These are phyloP conservation scores for Frankliniella intonsa DNA, from an alignment of 2,888 invertebrate genomes.

Conservation along the genomic window DNA sequence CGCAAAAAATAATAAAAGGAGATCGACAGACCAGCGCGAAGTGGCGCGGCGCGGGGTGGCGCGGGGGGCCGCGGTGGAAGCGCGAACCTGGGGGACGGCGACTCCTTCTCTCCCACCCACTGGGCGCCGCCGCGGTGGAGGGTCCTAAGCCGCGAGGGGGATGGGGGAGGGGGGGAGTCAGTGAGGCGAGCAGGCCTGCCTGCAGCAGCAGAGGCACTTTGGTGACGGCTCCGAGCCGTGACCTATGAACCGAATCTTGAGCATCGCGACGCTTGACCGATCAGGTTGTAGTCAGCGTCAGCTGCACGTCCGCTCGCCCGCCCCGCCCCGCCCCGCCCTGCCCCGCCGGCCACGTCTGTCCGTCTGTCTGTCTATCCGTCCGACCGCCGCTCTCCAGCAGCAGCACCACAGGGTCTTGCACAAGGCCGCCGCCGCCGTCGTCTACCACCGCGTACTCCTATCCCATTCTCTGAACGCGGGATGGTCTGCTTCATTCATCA, in stretches of 20 bases:
- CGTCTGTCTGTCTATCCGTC: not conserved
- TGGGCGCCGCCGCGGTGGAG: too few relatives aligned
- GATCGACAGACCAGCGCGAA: not conserved
- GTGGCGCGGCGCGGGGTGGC: not conserved
- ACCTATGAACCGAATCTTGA: conserved; percentile 17
- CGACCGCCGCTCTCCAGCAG: not conserved
- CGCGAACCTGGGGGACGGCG: too few relatives aligned
- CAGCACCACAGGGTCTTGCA: not conserved
- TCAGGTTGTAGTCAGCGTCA: not conserved
- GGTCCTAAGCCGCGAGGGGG: too few relatives aligned
- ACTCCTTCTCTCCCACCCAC: too few relatives aligned
- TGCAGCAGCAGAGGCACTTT: not conserved
- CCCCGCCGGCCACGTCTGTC: not conserved
- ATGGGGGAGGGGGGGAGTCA: not conserved
- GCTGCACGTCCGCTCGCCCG: not conserved
- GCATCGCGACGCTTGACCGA: conserved; percentile 18
- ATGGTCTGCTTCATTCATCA: not conserved
- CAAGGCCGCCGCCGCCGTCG: not conserved
- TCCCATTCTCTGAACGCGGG: not conserved
- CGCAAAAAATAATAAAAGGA: not conserved
- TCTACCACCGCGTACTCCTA: not conserved
- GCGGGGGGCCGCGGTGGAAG: too few relatives aligned
- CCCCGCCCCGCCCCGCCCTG: not conserved
- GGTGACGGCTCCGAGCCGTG: conserved; percentile 8
- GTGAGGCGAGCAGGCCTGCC: not conserved